These are phyloP conservation scores for Galerucella calmariensis DNA, from an alignment of 2,888 invertebrate genomes.

Conservation along the genomic window DNA sequence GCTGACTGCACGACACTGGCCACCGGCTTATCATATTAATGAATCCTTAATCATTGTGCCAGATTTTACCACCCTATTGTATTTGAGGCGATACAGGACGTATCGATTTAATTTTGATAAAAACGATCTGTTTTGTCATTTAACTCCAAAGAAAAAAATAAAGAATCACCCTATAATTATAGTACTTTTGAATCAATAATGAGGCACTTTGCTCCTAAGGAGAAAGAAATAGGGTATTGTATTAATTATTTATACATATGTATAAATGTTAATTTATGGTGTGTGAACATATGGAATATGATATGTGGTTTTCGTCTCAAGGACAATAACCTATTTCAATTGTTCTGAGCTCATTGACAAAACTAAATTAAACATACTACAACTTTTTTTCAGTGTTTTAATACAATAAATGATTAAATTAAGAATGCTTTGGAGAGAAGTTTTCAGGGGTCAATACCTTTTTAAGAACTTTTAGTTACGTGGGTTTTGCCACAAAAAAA, in stretches of 20 bases:
- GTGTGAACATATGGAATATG: neutral
- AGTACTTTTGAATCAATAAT: too few species aligned
- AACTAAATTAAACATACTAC: neutral
- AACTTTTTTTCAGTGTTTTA: neutral
- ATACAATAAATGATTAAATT: neutral
- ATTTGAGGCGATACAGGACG: too few species aligned
- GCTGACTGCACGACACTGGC: too few species aligned
- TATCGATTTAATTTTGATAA: too few species aligned
- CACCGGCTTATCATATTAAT: too few species aligned
- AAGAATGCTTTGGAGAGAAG: neutral
- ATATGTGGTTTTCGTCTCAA: neutral
- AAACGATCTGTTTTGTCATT: too few species aligned
- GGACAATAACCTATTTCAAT: neutral
- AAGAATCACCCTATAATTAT: too few species aligned
- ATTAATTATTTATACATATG: neutral
- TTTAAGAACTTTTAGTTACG: neutral
- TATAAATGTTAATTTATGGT: neutral
- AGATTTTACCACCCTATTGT: too few species aligned
- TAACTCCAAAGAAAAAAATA: too few species aligned
- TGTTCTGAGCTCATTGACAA: neutral
- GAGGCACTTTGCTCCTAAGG: too few species aligned
- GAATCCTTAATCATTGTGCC: too few species aligned
- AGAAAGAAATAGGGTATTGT: neutral
- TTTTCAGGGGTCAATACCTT: conserved; percentile 14
- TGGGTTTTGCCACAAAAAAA: conserved; percentile 10